Conservation (phyloP, 2,797 vertebrate genomes). For the Hyperoplus lanceolatus region DNA sequence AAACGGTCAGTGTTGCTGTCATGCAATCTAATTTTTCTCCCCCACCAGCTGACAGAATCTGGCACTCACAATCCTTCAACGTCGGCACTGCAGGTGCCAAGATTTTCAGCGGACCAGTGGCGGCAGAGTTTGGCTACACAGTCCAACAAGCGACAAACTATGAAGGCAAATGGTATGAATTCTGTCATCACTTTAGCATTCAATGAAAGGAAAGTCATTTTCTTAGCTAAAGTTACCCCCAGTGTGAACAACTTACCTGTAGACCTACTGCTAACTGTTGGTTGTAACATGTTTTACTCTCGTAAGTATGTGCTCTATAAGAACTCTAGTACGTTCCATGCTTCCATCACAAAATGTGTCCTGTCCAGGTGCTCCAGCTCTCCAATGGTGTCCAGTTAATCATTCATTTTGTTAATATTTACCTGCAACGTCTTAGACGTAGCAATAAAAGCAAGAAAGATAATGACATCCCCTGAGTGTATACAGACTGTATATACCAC, state of each 20-base stretch:
- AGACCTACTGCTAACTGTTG: neutral
- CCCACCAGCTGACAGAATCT: constrained; percentile 61
- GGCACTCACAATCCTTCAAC: constrained; percentile 85
- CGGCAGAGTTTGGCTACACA: constrained; percentile 91
- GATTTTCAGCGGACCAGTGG: constrained; percentile 87
- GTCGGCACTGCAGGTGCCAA: constrained; percentile 89
- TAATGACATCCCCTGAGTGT: neutral
- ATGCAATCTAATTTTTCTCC: constrained; percentile 14
- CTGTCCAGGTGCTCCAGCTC: no score
- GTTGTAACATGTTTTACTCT: neutral
- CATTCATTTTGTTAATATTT: neutral
- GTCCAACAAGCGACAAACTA: constrained; percentile 89
- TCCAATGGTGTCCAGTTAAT: neutral
- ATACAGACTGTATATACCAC: neutral
- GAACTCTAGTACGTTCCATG: neutral
- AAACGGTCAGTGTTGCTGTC: neutral
- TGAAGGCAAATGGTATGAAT: constrained; percentile 91
- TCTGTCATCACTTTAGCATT: neutral
- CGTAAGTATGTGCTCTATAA: neutral
- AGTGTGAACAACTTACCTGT: neutral
- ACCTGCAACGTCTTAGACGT: neutral
- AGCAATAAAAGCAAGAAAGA: neutral
- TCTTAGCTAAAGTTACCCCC: neutral
- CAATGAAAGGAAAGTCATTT: neutral
- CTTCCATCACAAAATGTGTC: neutral